These are phyloP conservation scores for Torymus tubicola DNA, from an alignment of 2,888 invertebrate species.

Conservation along the genomic window DNA sequence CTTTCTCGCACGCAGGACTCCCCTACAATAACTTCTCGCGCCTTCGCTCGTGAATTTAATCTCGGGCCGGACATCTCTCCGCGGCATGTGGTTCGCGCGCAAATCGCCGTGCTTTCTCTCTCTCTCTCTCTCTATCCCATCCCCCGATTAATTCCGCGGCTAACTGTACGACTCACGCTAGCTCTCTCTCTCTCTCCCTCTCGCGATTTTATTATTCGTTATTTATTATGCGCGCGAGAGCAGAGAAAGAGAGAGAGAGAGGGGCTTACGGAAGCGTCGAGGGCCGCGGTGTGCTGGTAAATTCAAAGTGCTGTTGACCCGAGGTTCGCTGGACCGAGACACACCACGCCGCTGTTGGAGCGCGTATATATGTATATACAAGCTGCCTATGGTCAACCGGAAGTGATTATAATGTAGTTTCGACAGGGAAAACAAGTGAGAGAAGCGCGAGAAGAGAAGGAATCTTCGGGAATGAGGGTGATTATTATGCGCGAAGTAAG, in stretches of 20 bases:
- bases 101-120: background rate
- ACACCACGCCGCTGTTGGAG: background rate
- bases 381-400: constrained; percentile 22
- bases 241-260: background rate
- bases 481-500: too few relatives aligned
- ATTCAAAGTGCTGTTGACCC: constrained; percentile 53
- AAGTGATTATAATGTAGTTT: constrained; percentile 49
- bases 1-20: too few relatives aligned
- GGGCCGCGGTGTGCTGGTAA: constrained; percentile 4
- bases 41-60: constrained; percentile 4
- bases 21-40: constrained; percentile 11
- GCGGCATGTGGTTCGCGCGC: background rate
- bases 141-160: constrained; percentile 28
- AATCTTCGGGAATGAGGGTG: background rate
- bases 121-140: background rate
- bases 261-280: too few relatives aligned
- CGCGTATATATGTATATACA: background rate
- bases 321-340: constrained; percentile 49
- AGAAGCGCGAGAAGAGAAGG: background rate
- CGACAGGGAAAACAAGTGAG: constrained; percentile 28
- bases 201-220: constrained; percentile 44
- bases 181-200: background rate
- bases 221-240: constrained; percentile 41
- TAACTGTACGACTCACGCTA: background rate
- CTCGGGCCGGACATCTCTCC: background rate